Percentiles rank a stretch among this genome's conserved stretches.
phyloP scores from a whole-genome alignment of 2,888 invertebrate species.

The Eumerus sabulonum region DNA sequence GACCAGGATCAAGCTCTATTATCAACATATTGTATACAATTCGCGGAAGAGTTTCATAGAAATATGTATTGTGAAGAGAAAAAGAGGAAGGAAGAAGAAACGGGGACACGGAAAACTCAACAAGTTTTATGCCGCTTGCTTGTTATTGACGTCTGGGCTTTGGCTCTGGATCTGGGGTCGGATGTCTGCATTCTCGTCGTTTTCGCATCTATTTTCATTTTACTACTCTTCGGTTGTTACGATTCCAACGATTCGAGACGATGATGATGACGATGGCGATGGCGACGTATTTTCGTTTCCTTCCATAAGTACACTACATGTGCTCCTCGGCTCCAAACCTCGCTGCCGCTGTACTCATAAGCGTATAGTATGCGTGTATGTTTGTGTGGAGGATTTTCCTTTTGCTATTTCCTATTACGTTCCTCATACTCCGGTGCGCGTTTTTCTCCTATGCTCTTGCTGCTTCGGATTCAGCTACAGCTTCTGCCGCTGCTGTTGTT shows the following conservation, averaged over 20 bases:
- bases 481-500: slow-evolving; percentile 35
- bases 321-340: slow-evolving; percentile 33
- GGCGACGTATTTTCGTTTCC: slow-evolving; percentile 44
- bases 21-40: slow-evolving; percentile 63
- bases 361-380: no score
- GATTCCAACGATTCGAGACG: slow-evolving; percentile 10
- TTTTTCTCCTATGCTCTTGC: slow-evolving; percentile 2
- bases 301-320: slow-evolving; percentile 64
- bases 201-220: slow-evolving; percentile 49
- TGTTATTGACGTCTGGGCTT: slow-evolving; percentile 5
- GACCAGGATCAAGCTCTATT: slow-evolving; percentile 49
- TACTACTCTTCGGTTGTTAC: slow-evolving; percentile 45
- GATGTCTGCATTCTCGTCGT: slow-evolving; percentile 14
- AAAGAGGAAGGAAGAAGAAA: not conserved
- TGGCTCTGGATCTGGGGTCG: no score
- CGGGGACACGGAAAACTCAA: slow-evolving; percentile 58
- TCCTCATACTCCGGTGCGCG: slow-evolving; percentile 1
- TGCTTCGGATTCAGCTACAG: slow-evolving; percentile 13
- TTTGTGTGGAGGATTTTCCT: slow-evolving; percentile 67
- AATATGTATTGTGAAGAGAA: not conserved
- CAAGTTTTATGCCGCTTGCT: slow-evolving; percentile 58
- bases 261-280: slow-evolving; percentile 15
- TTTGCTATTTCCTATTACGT: slow-evolving; percentile 52
- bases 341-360: slow-evolving; percentile 35
- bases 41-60: slow-evolving; percentile 55